phyloP scores from a whole-genome alignment of 2,888 invertebrate species.

The Anoplius nigerrimus region DNA sequence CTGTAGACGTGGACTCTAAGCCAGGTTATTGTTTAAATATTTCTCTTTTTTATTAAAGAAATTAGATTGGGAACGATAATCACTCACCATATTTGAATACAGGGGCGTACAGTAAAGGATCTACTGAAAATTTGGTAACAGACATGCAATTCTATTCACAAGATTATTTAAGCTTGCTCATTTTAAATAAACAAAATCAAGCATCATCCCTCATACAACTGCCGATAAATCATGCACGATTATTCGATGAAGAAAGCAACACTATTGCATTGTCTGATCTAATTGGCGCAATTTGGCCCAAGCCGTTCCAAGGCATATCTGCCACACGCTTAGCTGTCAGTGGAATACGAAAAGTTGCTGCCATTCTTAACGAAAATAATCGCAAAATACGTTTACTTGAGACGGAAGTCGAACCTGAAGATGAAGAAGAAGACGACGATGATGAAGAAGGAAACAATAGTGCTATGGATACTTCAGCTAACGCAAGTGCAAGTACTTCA shows the following conservation, averaged over 20 bases:
- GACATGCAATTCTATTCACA: slow-evolving; percentile 87
- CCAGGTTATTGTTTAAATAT: slow-evolving; percentile 56
- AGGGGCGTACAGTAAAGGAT: slow-evolving; percentile 55
- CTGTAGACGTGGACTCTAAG: slow-evolving; percentile 61
- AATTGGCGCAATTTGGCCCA: slow-evolving; percentile 62
- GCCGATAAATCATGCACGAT: slow-evolving; percentile 54
- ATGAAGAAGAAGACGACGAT: slow-evolving; percentile 87
- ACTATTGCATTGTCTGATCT: slow-evolving; percentile 60
- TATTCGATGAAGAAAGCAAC: slow-evolving; percentile 43
- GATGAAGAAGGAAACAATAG: slow-evolving; percentile 63
- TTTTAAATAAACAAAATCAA: slow-evolving; percentile 64
- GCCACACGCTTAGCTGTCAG: slow-evolving; percentile 86
- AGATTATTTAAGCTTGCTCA: slow-evolving; percentile 83
- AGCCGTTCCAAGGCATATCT: slow-evolving; percentile 66
- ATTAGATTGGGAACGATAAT: no score
- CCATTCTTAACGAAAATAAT: slow-evolving; percentile 86
- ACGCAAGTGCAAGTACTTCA: slow-evolving; percentile 36
- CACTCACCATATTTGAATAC: neutral
- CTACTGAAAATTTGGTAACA: slow-evolving; percentile 74
- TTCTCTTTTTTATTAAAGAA: neutral
- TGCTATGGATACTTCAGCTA: slow-evolving; percentile 48
- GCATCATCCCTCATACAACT: slow-evolving; percentile 67
- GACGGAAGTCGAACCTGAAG: slow-evolving; percentile 94
- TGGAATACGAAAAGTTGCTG: slow-evolving; percentile 88
- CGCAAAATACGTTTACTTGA: slow-evolving; percentile 91